phyloP scores from a whole-genome alignment of 2,888 invertebrate genomes.

The Pherbina coryleti region DNA sequence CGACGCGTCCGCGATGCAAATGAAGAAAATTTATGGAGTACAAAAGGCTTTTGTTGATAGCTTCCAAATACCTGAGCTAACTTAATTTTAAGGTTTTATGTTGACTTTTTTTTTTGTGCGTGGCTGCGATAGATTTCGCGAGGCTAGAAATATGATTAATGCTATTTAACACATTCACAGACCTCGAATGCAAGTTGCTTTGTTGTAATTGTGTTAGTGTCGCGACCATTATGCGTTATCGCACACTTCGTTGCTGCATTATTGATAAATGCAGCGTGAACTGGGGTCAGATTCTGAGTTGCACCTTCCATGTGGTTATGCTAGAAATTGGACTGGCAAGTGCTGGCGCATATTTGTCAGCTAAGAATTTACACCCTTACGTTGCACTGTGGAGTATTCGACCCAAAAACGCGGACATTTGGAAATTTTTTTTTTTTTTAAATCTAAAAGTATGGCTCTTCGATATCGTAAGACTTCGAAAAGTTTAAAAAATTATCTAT shows the following conservation, averaged over 20 bases:
- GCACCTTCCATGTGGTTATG: too few species aligned
- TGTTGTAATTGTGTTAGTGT: conserved; percentile 17
- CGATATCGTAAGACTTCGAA: too few species aligned
- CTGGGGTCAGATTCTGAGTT: too few species aligned
- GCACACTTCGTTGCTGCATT: conserved; percentile 3
- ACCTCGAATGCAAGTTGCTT: background rate
- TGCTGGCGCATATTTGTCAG: conserved; percentile 32
- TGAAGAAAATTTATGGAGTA: conserved; percentile 25
- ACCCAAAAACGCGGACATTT: too few species aligned
- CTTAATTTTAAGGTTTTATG: background rate
- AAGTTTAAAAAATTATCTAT: too few species aligned
- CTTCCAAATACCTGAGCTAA: conserved; percentile 20
- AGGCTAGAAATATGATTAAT: conserved; percentile 36
- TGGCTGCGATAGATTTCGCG: background rate
- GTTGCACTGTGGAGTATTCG: too few species aligned
- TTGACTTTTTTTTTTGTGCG: too few species aligned
- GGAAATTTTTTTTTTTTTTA: too few species aligned
- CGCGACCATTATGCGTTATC: conserved; percentile 12
- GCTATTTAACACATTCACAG: conserved; percentile 29
- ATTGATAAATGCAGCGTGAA: conserved; percentile 21
- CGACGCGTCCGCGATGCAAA: background rate
- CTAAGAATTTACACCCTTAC: conserved; percentile 19
- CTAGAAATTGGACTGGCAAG: too few species aligned
- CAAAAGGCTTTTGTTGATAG: conserved; percentile 31
- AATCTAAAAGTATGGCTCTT: too few species aligned